Conservation (phyloP, 2,888 invertebrate genomes). For the Netelia fuscicornis region DNA sequence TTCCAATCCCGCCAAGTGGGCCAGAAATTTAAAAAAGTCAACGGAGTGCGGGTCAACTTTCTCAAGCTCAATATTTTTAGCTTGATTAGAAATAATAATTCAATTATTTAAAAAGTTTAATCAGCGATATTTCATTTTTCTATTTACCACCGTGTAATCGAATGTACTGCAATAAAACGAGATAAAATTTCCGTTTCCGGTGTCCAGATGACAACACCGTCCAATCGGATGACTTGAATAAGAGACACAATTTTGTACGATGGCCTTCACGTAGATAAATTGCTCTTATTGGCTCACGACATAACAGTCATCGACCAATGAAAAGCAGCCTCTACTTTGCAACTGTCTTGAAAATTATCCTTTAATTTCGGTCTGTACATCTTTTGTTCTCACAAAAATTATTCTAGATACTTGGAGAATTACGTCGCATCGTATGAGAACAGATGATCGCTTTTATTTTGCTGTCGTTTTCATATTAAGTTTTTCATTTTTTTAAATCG, state of each 20-base stretch:
- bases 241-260: neutral
- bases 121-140: neutral
- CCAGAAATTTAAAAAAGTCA: too few relatives aligned
- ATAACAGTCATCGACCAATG: neutral
- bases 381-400: neutral
- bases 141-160: neutral
- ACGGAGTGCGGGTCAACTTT: too few relatives aligned
- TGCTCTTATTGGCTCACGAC: neutral
- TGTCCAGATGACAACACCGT: neutral
- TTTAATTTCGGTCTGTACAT: neutral
- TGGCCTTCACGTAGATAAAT: neutral
- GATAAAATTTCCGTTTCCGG: slow-evolving; percentile 8
- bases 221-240: slow-evolving; percentile 17
- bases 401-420: neutral
- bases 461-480: neutral
- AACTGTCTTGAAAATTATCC: too few relatives aligned
- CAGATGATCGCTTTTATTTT: neutral
- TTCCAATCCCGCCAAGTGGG: too few relatives aligned
- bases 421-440: neutral
- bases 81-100: neutral
- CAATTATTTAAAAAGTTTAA: neutral
- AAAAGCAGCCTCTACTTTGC: neutral
- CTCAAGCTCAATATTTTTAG: neutral
- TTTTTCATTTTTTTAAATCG: neutral
- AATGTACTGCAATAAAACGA: slow-evolving; percentile 6